Evolutionary conservation across 2,888 invertebrate species (phyloP), one percentile per base, ranked within the genome.

Genomic region (Heteromyza rotundicornis): DNA sequence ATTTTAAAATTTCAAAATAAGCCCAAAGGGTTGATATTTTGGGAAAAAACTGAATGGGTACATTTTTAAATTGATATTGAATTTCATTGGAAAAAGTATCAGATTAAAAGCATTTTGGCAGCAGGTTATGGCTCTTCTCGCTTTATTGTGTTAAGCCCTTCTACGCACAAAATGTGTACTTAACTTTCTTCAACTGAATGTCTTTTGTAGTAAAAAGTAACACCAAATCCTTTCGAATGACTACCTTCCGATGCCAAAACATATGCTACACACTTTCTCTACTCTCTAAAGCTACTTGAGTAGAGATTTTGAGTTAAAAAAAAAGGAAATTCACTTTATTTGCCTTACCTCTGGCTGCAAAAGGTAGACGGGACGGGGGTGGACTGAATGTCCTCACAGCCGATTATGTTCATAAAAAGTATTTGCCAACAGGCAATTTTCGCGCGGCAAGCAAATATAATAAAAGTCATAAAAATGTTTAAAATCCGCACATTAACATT

Each of bases 381-480:
- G 12, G 12, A 32, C 12, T n/a, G 40, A 47, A 47, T 19, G 47
- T 47, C 14, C 14, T 19, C 47, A 14, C 17, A 75, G 71, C 63
- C 59, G 68, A 65, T 71, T 70, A 60, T 50, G 55, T 17, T 61
- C 61, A 66, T 66, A 64, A 56, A 64, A 71, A 10, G 27, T 27
- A 64, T 71, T 76, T 50, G 44, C 51, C 40, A 61, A 61, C 17
- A 16, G 56, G 47, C 57, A 44, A 50, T 40, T 56, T 35, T 22
- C 27, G 19, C 52, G 27, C 24, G 10, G 14, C 59, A 70, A 67
- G 70, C 74, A 78, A 78, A 79, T 70, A 78, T 70, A 68, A 74
- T 73, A 73, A 75, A 77, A 72, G 72, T 71, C 78, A 73, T 78
- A 79, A 79, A 78, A 78, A 70, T 71, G 70, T 76, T 74, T 72